These are phyloP conservation scores for Acanthaster planci DNA, from an alignment of 35 echinoderm and acorn worm genomes.

Conservation along the genomic window DNA sequence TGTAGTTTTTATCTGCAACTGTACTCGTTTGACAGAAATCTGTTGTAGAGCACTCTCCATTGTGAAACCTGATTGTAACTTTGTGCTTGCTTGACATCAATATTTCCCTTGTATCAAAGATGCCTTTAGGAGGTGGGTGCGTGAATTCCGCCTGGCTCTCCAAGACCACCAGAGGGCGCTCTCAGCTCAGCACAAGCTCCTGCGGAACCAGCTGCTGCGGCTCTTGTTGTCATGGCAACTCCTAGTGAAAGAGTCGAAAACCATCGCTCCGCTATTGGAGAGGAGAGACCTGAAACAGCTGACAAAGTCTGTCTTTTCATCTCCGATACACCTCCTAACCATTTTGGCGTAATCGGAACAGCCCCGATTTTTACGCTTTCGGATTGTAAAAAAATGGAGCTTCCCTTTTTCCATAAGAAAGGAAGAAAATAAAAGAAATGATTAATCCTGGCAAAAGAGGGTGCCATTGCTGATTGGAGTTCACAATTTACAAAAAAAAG, in stretches of 20 bases:
- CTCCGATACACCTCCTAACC: no score
- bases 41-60: not conserved
- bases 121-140: constrained; percentile 20
- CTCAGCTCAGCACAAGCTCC: not conserved
- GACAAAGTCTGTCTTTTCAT: constrained; percentile 6
- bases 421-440: no score
- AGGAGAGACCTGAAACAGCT: constrained; percentile 27
- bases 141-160: not conserved
- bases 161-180: constrained; percentile 30
- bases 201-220: constrained; percentile 12
- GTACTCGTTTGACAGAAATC: not conserved
- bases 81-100: no score
- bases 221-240: constrained; percentile 38
- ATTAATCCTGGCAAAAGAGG: no score
- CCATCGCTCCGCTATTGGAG: constrained; percentile 36
- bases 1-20: not conserved
- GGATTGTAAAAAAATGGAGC: no score
- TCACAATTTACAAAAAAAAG: no score
- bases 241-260: constrained; percentile 31
- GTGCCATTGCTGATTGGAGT: no score
- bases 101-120: not conserved
- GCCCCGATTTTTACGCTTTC: no score
- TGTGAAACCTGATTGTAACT: no score
- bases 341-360: no score
- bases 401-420: no score